Evolutionary conservation across 2,888 invertebrate species (phyloP).

Genomic region (Theodoxus fluviatilis): DNA sequence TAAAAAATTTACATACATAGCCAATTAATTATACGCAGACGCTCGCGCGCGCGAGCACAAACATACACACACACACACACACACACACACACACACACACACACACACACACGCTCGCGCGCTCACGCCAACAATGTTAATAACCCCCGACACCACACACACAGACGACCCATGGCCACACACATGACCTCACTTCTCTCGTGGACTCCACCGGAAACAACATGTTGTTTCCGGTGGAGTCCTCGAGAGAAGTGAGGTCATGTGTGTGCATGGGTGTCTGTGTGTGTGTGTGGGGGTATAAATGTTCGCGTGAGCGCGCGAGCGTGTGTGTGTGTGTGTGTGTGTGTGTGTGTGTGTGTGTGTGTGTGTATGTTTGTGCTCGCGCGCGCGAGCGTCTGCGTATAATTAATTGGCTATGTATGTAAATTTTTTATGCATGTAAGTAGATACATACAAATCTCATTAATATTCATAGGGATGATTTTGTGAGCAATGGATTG

Average conservation of each 20-base stretch:
- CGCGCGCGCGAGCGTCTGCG: not conserved
- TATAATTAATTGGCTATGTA: not conserved
- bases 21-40: not conserved
- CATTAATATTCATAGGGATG: not conserved
- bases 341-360: slow-evolving; percentile 12
- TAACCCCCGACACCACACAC: not conserved
- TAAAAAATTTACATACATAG: not conserved
- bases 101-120: not conserved
- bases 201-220: too few species aligned
- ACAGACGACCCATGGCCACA: too few species aligned
- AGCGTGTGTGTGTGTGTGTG: not conserved
- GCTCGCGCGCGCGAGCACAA: not conserved
- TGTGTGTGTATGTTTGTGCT: not conserved
- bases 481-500: not conserved
- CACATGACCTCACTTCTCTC: too few species aligned
- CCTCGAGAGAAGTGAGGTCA: too few species aligned
- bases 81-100: not conserved
- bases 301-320: not conserved
- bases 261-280: not conserved
- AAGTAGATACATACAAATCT: not conserved
- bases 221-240: too few species aligned
- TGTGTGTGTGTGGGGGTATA: not conserved
- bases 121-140: not conserved
- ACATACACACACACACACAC: slow-evolving; percentile 5
- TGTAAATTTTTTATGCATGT: not conserved